Base-by-base conservation (phyloP, 2,113 vertebrate genomes). In the Progne subis region DNA sequence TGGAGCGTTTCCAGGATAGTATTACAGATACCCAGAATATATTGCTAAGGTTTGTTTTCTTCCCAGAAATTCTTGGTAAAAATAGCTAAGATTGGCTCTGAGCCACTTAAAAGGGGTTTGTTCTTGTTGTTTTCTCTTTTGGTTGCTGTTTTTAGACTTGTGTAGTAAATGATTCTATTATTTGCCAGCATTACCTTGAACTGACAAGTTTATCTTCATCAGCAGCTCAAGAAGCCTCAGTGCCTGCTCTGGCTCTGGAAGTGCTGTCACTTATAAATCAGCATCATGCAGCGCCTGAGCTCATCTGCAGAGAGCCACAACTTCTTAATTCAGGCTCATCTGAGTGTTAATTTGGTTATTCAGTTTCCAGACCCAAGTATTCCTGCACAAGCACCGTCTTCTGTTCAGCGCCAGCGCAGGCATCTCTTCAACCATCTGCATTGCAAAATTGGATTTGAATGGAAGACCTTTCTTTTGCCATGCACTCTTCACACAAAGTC, bases 31-130 rank as follows among this genome's bases (percentile, higher is more conserved):
- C 23, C 17, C 78, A 86, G 47, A 92, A 89, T 50, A 69, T 95
- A 92, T 43, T 46, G 41, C 49, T 79, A 79, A 4, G 7, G 57
- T 78, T 83, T 44, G 44, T 72, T 63, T 95, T 52, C 71, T 93
- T 93, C 85, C 75, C 76, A 76, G 67, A 93, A 94, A 79, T 82
- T 83, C 47, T 28, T 61, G 43, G 29, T 70, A 88, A 95, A 94
- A 95, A 92, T 34, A 97, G 53, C 79, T 43, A 47, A 82, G 46
- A 80, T 34, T 88, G 79, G 78, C 61, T 76, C 41, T 2, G 3
- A 85, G 46, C 74, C 88, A 88, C 24, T 43, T 78, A 32, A 20
- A 63, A 47, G 11, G 8, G 46, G 8, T 7, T 44, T 26, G 24
- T 64, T 72, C 60, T 46, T 70, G 59, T 20, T 60, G 17, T 70